Conservation (phyloP, 2,797 vertebrate genomes). For the Loris lydekkerianus region DNA sequence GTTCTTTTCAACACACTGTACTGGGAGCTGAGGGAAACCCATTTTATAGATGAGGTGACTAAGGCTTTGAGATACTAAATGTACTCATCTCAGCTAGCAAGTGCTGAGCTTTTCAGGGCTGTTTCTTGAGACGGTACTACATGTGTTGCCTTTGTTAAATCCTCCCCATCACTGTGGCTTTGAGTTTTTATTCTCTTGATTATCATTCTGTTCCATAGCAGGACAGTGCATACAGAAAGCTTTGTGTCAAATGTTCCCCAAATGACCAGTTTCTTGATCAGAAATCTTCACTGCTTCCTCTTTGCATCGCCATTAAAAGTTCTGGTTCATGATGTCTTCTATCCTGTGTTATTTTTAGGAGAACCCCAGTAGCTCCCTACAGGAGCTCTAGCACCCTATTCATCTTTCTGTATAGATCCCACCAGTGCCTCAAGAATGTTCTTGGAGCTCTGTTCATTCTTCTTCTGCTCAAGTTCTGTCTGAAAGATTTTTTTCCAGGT, state of each 20-base stretch:
- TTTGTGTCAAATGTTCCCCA: not conserved
- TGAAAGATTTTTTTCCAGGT: not conserved
- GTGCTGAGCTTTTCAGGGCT: not conserved
- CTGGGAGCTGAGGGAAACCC: not conserved
- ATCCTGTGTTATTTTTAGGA: not conserved
- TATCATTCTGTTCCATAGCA: not conserved
- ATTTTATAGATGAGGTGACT: constrained; percentile 19
- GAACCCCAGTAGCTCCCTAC: not conserved
- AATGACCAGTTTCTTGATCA: not conserved
- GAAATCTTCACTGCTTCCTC: not conserved
- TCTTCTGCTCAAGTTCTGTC: not conserved
- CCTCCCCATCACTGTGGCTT: not conserved
- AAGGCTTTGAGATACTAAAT: not conserved
- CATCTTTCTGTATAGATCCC: not conserved
- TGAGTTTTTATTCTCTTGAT: not conserved
- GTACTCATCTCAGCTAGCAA: not conserved
- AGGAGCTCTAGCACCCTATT: too few species aligned
- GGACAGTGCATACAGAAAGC: not conserved
- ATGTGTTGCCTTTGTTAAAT: not conserved
- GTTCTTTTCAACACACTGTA: not conserved
- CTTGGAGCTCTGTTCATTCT: not conserved
- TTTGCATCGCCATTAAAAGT: not conserved
- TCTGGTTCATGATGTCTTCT: not conserved
- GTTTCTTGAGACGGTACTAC: not conserved
- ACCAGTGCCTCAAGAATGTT: not conserved